phyloP scores from a whole-genome alignment of 1,140 invertebrate species.

The Hestina assimilis region DNA sequence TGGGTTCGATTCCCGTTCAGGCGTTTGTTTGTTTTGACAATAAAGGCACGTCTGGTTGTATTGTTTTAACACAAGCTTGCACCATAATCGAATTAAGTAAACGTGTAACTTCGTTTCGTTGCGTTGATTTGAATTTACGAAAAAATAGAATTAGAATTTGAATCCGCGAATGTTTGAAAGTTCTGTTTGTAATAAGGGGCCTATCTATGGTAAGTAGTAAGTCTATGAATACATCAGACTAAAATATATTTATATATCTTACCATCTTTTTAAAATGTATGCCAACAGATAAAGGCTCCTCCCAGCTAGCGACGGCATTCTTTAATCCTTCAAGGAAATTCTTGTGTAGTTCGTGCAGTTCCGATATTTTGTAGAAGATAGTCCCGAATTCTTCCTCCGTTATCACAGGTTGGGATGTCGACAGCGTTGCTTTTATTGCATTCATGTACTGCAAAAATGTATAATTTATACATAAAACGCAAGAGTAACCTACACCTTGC shows the following conservation, averaged over 20 bases:
- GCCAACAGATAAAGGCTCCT: constrained; percentile 84
- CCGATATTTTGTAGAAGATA: constrained; percentile 96
- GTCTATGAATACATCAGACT: not conserved
- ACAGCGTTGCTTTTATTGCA: constrained; percentile 91
- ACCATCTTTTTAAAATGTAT: constrained; percentile 89
- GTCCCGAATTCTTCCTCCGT: constrained; percentile 92
- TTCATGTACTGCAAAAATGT: constrained; percentile 91
- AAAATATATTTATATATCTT: no score
- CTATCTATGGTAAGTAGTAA: not conserved
- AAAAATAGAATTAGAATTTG: no score
- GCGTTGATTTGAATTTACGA: no score
- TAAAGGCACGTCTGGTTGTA: no score
- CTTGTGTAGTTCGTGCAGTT: constrained; percentile 89
- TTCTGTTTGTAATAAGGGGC: no score
- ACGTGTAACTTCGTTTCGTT: no score
- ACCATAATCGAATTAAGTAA: not conserved
- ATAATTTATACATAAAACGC: no score
- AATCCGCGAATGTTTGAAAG: no score
- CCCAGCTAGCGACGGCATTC: constrained; percentile 85
- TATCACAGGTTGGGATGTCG: constrained; percentile 93
- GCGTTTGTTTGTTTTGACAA: no score
- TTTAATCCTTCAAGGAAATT: constrained; percentile 88
- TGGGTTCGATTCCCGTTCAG: no score
- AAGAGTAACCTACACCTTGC: no score
- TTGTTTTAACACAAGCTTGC: no score